A percentile compares a stretch with the other conserved stretches of the same genome.
phyloP scores from a whole-genome alignment of 2,888 invertebrate species.

The Syritta pipiens region DNA sequence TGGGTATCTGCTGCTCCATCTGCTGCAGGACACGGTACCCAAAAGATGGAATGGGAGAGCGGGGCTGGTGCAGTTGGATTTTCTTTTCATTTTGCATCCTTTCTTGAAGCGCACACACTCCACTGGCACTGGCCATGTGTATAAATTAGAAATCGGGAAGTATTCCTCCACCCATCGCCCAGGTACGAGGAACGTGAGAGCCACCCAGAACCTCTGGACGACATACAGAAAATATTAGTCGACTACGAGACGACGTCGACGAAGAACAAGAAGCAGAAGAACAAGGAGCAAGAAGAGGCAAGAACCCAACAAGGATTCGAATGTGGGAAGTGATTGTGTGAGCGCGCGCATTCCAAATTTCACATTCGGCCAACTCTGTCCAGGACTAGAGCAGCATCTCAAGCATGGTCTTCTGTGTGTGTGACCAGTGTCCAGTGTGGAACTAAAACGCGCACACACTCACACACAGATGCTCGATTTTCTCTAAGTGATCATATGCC shows the following conservation, averaged over 20 bases:
- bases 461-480: conserved; percentile 38
- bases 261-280: conserved; percentile 53
- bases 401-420: conserved; percentile 29
- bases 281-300: conserved; percentile 37
- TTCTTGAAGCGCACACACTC: conserved; percentile 49
- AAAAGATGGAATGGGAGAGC: not conserved
- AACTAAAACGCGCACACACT: conserved; percentile 30
- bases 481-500: conserved; percentile 45
- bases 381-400: conserved; percentile 31
- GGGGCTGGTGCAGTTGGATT: conserved; percentile 41
- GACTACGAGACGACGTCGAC: conserved; percentile 43
- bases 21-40: not conserved
- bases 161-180: conserved; percentile 42
- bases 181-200: conserved; percentile 45
- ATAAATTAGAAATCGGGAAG: conserved; percentile 67
- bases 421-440: conserved; percentile 61
- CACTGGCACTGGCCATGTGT: conserved; percentile 33
- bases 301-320: conserved; percentile 41
- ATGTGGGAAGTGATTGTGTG: conserved; percentile 55
- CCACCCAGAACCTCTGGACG: conserved; percentile 24
- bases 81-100: conserved; percentile 65
- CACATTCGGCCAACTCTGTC: conserved; percentile 56
- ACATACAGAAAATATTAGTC: conserved; percentile 30
- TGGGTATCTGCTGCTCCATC: conserved; percentile 19
- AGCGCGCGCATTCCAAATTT: conserved; percentile 68